Percentiles rank a stretch among this genome's conserved stretches.
Evolutionary conservation across 2,888 invertebrate species (phyloP).

Genomic region (Epiperipatus broadwayi): DNA sequence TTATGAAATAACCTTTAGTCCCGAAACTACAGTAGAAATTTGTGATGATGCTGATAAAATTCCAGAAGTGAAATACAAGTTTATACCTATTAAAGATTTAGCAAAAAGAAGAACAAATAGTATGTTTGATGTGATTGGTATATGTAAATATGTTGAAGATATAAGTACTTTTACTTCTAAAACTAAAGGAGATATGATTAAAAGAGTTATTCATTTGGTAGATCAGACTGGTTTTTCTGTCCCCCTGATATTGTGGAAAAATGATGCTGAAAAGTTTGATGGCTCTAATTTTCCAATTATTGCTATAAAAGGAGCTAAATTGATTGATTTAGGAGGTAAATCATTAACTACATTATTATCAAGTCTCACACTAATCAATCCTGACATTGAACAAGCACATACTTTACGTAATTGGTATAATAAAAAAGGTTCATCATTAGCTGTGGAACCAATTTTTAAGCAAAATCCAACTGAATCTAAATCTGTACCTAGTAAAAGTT

Average conservation of each 20-base stretch:
- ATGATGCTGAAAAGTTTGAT: conserved; percentile 61
- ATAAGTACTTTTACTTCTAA: conserved; percentile 48
- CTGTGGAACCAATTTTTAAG: too few relatives aligned
- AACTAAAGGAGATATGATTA: conserved; percentile 63
- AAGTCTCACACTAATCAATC: conserved; percentile 49
- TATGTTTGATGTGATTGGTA: conserved; percentile 59
- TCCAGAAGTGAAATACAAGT: conserved; percentile 56
- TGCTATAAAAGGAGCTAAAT: conserved; percentile 58
- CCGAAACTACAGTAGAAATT: conserved; percentile 41
- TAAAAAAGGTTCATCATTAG: too few relatives aligned
- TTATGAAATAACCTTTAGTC: conserved; percentile 76
- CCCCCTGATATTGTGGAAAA: conserved; percentile 77
- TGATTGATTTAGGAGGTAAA: conserved; percentile 71
- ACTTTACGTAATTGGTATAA: conserved; percentile 77
- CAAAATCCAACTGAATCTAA: too few relatives aligned
- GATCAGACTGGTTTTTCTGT: conserved; percentile 65
- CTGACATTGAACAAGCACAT: conserved; percentile 71
- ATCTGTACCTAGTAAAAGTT: too few relatives aligned
- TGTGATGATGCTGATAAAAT: conserved; percentile 33
- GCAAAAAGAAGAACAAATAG: conserved; percentile 44
- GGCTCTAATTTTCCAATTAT: conserved; percentile 55
- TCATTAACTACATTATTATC: conserved; percentile 24
- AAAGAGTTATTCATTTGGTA: conserved; percentile 66
- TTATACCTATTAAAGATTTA: conserved; percentile 52
- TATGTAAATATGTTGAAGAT: conserved; percentile 54